These are phyloP conservation scores for Sinodicranocentrus sp. DNA, from an alignment of 2,888 invertebrate species.

Conservation along the genomic window DNA sequence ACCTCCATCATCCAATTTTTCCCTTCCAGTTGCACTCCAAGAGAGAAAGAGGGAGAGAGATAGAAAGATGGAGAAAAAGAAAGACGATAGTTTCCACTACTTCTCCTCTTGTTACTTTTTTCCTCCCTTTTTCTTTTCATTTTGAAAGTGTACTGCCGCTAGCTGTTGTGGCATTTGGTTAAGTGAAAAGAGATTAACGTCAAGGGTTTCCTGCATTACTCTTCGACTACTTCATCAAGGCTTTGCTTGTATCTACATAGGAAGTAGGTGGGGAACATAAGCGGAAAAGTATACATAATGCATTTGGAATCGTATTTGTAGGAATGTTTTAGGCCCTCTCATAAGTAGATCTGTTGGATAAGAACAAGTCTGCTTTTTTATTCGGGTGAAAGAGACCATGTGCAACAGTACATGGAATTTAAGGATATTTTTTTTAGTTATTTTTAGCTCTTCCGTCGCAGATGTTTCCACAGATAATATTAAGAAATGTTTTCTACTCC, in stretches of 20 bases:
- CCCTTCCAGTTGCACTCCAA: slow-evolving; percentile 11
- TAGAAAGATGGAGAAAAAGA: neutral
- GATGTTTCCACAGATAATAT: no score
- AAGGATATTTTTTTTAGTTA: no score
- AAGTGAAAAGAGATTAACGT: slow-evolving; percentile 60
- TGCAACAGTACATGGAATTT: no score
- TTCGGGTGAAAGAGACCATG: no score
- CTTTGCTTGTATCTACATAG: slow-evolving; percentile 7
- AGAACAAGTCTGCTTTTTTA: no score
- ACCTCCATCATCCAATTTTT: slow-evolving; percentile 51
- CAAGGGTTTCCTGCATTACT: slow-evolving; percentile 46
- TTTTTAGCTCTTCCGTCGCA: no score
- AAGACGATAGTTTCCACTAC: neutral
- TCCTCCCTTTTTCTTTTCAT: slow-evolving; percentile 14
- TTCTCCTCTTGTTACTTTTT: slow-evolving; percentile 6
- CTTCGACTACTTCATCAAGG: slow-evolving; percentile 49
- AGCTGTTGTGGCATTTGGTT: slow-evolving; percentile 58
- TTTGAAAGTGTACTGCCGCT: neutral
- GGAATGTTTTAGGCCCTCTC: no score
- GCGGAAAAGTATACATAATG: neutral
- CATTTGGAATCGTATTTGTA: no score
- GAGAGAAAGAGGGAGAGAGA: neutral
- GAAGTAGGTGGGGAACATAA: neutral
- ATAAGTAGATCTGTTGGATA: no score
- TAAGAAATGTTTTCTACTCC: neutral